Evolutionary conservation across 2,113 vertebrate genomes (phyloP).

Genomic region (Ondatra zibethicus): DNA sequence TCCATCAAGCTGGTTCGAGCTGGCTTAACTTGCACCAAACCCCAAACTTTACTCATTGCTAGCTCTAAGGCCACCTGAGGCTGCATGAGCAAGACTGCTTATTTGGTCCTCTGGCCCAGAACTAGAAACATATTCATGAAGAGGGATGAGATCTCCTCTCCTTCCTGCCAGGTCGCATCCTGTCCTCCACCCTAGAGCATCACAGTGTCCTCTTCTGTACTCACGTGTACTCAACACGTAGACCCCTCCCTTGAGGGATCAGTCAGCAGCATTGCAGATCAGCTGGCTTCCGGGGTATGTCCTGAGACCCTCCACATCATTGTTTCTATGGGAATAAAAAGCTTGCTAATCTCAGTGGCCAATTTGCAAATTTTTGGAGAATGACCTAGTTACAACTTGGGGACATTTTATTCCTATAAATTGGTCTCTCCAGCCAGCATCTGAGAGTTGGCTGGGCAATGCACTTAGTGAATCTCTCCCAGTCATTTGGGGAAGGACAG

Average conservation of each 20-base stretch:
- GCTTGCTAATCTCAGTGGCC: conserved; percentile 31
- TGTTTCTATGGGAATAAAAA: conserved; percentile 10
- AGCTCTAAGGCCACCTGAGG: neutral
- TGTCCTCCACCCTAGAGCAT: neutral
- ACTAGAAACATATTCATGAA: neutral
- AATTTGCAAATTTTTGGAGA: conserved; percentile 60
- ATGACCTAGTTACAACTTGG: conserved; percentile 63
- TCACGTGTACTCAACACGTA: too few species aligned
- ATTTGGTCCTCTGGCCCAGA: neutral
- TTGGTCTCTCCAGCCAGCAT: conserved; percentile 66
- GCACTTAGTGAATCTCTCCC: conserved; percentile 73
- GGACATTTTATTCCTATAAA: conserved; percentile 73
- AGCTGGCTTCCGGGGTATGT: neutral
- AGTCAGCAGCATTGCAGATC: neutral
- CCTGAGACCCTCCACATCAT: neutral
- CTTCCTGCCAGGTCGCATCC: neutral
- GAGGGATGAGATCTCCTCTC: neutral
- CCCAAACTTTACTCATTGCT: neutral
- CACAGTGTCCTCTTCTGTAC: neutral
- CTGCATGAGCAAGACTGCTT: neutral
- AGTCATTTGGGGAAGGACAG: conserved; percentile 67
- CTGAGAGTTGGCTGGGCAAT: conserved; percentile 68
- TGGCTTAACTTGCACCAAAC: neutral
- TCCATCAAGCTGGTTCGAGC: neutral
- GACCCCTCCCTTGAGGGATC: neutral